Evolutionary conservation across 1,140 invertebrate genomes (phyloP).

Genomic region (Microvelia longipes): DNA sequence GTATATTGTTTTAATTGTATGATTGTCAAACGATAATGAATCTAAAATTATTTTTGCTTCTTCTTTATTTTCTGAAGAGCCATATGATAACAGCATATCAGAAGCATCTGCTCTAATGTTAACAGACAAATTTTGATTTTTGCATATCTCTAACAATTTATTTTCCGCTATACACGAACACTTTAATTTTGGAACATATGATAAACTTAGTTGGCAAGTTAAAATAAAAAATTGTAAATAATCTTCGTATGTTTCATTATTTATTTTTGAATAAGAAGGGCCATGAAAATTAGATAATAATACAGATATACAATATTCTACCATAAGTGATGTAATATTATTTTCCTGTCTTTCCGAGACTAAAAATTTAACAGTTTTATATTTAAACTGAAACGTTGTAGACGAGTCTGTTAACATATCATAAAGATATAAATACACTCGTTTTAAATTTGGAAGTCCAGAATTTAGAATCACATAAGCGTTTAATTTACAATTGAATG

Average conservation of each 20-base stretch:
- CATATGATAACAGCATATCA: neutral
- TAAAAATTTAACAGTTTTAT: neutral
- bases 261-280: neutral
- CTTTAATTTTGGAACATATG: neutral
- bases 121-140: neutral
- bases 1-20: neutral
- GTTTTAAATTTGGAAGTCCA: neutral
- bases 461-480: neutral
- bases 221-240: neutral
- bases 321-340: neutral
- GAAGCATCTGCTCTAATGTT: neutral
- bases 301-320: neutral
- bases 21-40: neutral
- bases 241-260: neutral
- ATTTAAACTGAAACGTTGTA: neutral
- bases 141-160: neutral
- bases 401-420: neutral
- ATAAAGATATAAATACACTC: neutral
- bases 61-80: neutral
- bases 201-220: neutral
- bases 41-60: neutral
- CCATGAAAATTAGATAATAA: neutral
- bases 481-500: neutral
- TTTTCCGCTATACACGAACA: neutral
- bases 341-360: neutral